Conservation (phyloP, 2,113 vertebrate genomes). For the Pseudopodoces humilis region DNA sequence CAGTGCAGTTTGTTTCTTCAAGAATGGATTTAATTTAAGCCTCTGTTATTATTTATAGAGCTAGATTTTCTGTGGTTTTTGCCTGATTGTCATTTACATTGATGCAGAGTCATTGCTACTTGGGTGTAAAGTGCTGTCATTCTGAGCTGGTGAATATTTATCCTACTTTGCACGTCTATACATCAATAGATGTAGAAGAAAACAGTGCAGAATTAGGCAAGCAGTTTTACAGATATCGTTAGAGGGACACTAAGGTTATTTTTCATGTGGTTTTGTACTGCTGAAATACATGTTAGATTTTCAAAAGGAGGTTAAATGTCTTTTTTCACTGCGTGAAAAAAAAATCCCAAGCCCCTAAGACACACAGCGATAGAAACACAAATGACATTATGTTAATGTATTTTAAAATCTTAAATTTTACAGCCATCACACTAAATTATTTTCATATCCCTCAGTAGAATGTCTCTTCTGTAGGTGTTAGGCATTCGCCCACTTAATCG, state of each 20-base stretch:
- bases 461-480: neutral
- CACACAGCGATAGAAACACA: neutral
- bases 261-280: neutral
- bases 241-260: neutral
- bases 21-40: neutral
- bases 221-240: neutral
- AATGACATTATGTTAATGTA: neutral
- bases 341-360: neutral
- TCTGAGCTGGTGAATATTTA: neutral
- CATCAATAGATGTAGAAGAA: neutral
- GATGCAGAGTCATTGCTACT: neutral
- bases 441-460: neutral
- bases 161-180: neutral
- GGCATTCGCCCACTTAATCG: neutral
- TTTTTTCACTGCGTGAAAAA: neutral
- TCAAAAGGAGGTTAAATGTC: neutral
- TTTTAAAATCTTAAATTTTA: neutral
- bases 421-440: neutral
- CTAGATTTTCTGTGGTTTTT: neutral
- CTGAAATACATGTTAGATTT: neutral
- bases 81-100: neutral
- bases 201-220: neutral
- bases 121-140: neutral
- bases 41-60: slow-evolving; percentile 3
- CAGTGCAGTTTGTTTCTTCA: neutral